phyloP scores from a whole-genome alignment of 2,113 vertebrate species.

The Eidolon helvum region DNA sequence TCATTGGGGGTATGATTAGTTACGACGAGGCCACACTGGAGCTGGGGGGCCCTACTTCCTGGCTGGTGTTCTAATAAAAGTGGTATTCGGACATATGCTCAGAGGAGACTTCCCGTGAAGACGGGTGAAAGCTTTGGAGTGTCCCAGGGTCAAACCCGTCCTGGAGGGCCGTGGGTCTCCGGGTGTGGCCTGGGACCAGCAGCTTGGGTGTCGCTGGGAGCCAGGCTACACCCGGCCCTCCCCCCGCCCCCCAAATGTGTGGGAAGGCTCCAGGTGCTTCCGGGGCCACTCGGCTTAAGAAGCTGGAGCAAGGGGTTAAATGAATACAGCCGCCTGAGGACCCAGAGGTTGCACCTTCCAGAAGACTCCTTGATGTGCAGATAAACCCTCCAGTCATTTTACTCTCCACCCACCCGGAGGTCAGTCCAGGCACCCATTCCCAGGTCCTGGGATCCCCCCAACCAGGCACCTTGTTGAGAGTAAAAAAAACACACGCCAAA shows the following conservation, averaged over 20 bases:
- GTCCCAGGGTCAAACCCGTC: background rate
- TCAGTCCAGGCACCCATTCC: background rate
- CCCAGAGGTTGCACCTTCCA: background rate
- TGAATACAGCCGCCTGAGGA: background rate
- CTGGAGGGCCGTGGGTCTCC: background rate
- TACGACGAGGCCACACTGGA: background rate
- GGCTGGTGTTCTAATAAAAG: accelerated
- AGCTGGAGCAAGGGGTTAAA: background rate
- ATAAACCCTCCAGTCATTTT: background rate
- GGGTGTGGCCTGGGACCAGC: background rate
- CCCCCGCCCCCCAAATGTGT: no score
- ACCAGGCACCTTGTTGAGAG: background rate
- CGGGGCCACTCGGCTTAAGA: no score
- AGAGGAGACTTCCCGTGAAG: accelerated
- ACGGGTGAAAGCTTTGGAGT: background rate
- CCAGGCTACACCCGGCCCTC: accelerated
- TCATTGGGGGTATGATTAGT: background rate
- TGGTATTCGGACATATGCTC: accelerated
- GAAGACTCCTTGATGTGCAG: constrained; percentile 27
- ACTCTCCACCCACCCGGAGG: background rate
- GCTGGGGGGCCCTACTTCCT: no score
- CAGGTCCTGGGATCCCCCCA: background rate
- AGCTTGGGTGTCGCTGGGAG: accelerated
- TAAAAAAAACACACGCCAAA: background rate
- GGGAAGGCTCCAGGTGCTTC: background rate